Percentiles rank a stretch among this genome's conserved stretches.
Conservation (phyloP, 2,888 invertebrate species). For the Diarsia mendica region DNA sequence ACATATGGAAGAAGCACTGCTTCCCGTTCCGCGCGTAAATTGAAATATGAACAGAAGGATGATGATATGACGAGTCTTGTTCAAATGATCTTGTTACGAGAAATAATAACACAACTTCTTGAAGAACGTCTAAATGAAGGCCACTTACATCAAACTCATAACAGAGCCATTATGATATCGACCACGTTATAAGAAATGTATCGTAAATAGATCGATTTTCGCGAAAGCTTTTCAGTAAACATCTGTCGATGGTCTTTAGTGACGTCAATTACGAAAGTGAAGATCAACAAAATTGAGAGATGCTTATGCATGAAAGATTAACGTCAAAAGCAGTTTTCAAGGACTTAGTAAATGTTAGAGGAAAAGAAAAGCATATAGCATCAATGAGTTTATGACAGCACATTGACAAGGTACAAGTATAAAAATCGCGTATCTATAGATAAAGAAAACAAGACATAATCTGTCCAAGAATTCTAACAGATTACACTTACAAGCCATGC, state of each 20-base stretch:
- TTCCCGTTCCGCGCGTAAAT: too few species aligned
- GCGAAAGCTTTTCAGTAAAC: conserved; percentile 10
- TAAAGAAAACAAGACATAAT: not conserved
- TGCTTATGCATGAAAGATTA: conserved; percentile 5
- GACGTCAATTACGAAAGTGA: conserved; percentile 46
- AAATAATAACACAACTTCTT: not conserved
- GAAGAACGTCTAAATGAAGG: not conserved
- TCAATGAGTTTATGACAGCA: too few species aligned
- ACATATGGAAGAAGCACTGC: not conserved
- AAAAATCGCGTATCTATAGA: not conserved
- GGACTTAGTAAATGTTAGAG: not conserved
- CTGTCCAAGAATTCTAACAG: not conserved
- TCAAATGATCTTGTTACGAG: not conserved
- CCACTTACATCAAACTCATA: not conserved
- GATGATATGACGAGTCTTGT: not conserved
- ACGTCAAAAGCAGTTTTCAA: conserved; percentile 12
- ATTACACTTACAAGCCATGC: not conserved
- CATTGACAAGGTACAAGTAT: not conserved
- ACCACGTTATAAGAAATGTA: not conserved
- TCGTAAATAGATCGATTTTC: conserved; percentile 2
- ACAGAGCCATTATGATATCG: not conserved
- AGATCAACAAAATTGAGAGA: conserved; percentile 18
- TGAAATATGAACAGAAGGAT: not conserved
- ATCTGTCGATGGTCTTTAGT: conserved; percentile 27
- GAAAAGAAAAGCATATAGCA: not conserved